A percentile compares a stretch with the other conserved stretches of the same genome.
Evolutionary conservation across 1,140 invertebrate genomes (phyloP).

Genomic region (Anoplolepis gracilipes): DNA sequence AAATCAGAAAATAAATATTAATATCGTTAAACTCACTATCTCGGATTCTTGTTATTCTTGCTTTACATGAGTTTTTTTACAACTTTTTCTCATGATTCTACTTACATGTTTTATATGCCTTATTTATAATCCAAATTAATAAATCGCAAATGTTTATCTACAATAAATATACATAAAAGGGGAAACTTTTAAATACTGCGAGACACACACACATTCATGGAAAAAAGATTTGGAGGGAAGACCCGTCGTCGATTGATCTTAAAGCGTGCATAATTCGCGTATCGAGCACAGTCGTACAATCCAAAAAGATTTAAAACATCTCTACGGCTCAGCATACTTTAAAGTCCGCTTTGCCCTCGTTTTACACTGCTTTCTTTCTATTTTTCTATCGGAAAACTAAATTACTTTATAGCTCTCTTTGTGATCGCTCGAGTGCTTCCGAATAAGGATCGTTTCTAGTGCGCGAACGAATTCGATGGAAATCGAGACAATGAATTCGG

Average conservation of each 20-base stretch:
- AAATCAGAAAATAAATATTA: too few relatives aligned
- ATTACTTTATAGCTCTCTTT: constrained; percentile 54
- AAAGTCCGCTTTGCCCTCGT: neutral
- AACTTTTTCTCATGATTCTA: too few relatives aligned
- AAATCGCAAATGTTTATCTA: too few relatives aligned
- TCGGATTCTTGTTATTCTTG: too few relatives aligned
- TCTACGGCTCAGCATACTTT: neutral
- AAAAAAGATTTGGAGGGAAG: neutral
- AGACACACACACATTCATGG: too few relatives aligned
- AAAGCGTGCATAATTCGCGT: neutral
- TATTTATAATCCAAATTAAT: too few relatives aligned
- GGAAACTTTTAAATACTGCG: too few relatives aligned
- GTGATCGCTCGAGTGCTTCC: constrained; percentile 42
- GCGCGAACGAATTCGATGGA: constrained; percentile 44
- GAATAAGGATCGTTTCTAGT: constrained; percentile 35
- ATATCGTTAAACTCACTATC: too few relatives aligned
- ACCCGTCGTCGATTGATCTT: neutral
- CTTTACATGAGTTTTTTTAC: too few relatives aligned
- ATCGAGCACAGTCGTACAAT: neutral
- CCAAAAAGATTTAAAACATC: constrained; percentile 45
- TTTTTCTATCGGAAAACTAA: constrained; percentile 55
- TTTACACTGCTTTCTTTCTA: constrained; percentile 19
- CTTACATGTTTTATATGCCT: too few relatives aligned
- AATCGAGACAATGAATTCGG: constrained; percentile 55
- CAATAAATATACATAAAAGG: too few relatives aligned